A percentile compares a stretch with the other conserved stretches of the same genome.
These are phyloP conservation scores for Byasa hedistus DNA, from an alignment of 2,888 invertebrate genomes.

Conservation along the genomic window DNA sequence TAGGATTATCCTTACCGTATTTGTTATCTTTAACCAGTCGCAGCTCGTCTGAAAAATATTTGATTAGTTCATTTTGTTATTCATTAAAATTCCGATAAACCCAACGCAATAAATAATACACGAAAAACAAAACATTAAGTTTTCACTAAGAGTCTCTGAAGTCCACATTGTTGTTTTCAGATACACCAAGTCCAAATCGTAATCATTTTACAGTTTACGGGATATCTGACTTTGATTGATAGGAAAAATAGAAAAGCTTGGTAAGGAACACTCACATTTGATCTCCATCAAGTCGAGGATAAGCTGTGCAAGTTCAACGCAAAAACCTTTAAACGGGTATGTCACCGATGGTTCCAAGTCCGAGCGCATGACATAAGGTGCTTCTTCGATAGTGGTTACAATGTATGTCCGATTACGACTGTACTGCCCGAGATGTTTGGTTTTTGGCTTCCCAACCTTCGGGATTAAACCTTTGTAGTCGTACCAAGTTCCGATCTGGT, in stretches of 20 bases:
- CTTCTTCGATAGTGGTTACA: conserved; percentile 91
- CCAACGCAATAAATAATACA: background rate
- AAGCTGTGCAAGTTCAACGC: conserved; percentile 92
- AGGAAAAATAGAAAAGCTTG: too few species aligned
- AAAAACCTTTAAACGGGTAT: conserved; percentile 92
- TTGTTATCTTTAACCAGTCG: conserved; percentile 91
- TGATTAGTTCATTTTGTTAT: background rate
- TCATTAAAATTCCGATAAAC: background rate
- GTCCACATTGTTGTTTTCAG: too few species aligned
- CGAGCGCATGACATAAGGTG: conserved; percentile 90
- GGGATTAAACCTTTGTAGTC: conserved; percentile 88
- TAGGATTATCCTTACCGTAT: conserved; percentile 91
- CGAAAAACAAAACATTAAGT: too few species aligned
- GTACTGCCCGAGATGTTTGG: conserved; percentile 83
- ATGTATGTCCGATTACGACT: conserved; percentile 92
- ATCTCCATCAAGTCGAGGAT: conserved; percentile 90
- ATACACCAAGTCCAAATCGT: too few species aligned
- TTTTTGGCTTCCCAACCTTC: conserved; percentile 71
- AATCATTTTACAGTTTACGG: too few species aligned
- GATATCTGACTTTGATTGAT: too few species aligned
- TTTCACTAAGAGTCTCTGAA: too few species aligned
- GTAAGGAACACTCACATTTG: conserved; percentile 85
- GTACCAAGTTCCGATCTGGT: conserved; percentile 93
- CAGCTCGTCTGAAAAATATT: conserved; percentile 85
- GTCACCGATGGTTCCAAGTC: conserved; percentile 85